Evolutionary conservation across 2,113 vertebrate genomes (phyloP).

Genomic region (Tragelaphus imberbis): DNA sequence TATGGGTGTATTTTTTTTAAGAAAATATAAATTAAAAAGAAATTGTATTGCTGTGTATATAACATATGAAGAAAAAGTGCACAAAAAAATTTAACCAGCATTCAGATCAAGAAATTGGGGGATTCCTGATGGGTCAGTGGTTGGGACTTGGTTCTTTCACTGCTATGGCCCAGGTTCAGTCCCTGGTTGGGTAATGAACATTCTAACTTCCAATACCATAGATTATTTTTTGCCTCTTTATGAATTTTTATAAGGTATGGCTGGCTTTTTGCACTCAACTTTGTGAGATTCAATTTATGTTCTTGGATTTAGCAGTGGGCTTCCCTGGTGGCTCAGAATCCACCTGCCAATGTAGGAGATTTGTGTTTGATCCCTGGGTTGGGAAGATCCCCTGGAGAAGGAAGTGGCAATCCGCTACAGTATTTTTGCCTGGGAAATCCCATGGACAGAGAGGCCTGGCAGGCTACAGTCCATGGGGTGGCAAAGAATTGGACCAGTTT

Average conservation of each 20-base stretch:
- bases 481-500: not conserved
- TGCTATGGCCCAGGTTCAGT: not conserved
- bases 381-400: not conserved
- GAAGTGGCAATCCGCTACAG: not conserved
- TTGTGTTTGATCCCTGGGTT: not conserved
- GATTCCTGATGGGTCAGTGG: not conserved
- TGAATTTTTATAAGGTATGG: not conserved
- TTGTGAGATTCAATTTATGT: not conserved
- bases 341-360: not conserved
- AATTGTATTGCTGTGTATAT: not conserved
- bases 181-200: not conserved
- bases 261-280: not conserved
- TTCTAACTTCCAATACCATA: not conserved
- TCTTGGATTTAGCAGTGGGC: not conserved
- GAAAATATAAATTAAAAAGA: conserved; percentile 17
- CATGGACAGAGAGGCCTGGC: not conserved
- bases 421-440: not conserved
- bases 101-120: not conserved
- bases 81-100: not conserved
- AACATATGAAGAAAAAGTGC: not conserved
- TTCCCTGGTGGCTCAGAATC: not conserved
- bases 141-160: not conserved
- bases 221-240: not conserved
- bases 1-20: not conserved
- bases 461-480: not conserved